A percentile compares a stretch with the other conserved stretches of the same genome.
These are phyloP conservation scores for Poecilia picta DNA, from an alignment of 2,797 vertebrate species.

Conservation along the genomic window DNA sequence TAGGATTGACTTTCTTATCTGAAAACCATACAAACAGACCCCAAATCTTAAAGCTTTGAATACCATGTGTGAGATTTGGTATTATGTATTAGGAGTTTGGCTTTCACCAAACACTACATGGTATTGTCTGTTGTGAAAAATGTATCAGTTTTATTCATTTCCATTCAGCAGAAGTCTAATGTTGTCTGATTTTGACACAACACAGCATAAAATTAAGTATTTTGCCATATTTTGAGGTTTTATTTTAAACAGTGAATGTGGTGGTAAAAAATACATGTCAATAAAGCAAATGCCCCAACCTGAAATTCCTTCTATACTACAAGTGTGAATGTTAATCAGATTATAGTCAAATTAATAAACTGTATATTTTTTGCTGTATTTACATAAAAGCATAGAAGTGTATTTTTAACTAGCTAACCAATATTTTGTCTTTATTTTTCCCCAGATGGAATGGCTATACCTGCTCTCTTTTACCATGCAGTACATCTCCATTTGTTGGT, in stretches of 20 bases:
- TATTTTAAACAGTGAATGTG: background rate
- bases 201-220: background rate
- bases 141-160: background rate
- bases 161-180: background rate
- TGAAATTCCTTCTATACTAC: background rate
- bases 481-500: slow-evolving; percentile 25
- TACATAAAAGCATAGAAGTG: slow-evolving; percentile 15
- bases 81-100: background rate
- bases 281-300: background rate
- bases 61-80: background rate
- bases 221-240: background rate
- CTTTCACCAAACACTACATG: background rate
- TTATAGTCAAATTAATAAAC: slow-evolving; percentile 17
- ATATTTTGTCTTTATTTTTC: slow-evolving; percentile 85
- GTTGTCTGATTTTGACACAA: background rate
- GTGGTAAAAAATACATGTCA: background rate
- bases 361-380: background rate
- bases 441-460: slow-evolving; percentile 76
- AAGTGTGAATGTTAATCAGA: background rate
- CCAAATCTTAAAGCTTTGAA: background rate
- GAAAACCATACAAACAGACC: background rate
- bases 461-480: slow-evolving; percentile 39
- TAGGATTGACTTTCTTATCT: background rate
- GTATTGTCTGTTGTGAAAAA: background rate
- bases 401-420: slow-evolving; percentile 74